Base-by-base conservation (phyloP, 2,888 invertebrate species). In the Ecliptopera silaceata region DNA sequence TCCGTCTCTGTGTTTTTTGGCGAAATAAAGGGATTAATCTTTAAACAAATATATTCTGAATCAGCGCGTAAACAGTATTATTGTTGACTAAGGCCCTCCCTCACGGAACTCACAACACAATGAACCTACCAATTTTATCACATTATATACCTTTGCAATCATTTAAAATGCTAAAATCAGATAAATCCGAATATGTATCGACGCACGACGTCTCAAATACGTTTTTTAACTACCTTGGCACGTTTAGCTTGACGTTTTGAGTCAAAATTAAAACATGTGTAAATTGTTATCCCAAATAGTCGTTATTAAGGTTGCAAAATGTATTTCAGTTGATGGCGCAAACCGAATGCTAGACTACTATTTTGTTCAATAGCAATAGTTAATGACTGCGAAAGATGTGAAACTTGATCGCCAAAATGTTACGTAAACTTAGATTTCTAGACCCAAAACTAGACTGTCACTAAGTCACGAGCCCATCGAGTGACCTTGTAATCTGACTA, bases 371-470 rank as follows among this genome's bases (percentile, higher is more conserved):
- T 11, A 66, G 62, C 41, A 47, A 69, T 71, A 64, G 65, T 56
- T 64, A 68, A 61, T 58, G 49, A 48, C 58, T 64, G 63, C 68
- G 63, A 71, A 71, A 72, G 70, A 71, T 71, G 64, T 72, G 71
- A 74, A 76, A 76, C 69, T 66, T 64, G 64, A 66, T 74, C 69
- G 60, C 64, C 15, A 36, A 50, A 67, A 66, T 64, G 68, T 82
- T 82, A 72, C 74, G 68, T 73, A 80, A 84, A 66, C 58, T 65
- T 73, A 69, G 69, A 72, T 83, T 82, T 82, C 79, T 74, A 80
- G 75, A 81, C 80, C 75, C 73, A 80, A 74, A 70, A 64, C 70
- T 66, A 26, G 22, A 36, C 26, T 68, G 79, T 79, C 76, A 77
- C 78, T 76, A 79, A 73, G 79, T 79, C 76, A 77, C 78, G 77